phyloP scores from a whole-genome alignment of 1,140 invertebrate genomes.

The Choristoneura fumiferana region DNA sequence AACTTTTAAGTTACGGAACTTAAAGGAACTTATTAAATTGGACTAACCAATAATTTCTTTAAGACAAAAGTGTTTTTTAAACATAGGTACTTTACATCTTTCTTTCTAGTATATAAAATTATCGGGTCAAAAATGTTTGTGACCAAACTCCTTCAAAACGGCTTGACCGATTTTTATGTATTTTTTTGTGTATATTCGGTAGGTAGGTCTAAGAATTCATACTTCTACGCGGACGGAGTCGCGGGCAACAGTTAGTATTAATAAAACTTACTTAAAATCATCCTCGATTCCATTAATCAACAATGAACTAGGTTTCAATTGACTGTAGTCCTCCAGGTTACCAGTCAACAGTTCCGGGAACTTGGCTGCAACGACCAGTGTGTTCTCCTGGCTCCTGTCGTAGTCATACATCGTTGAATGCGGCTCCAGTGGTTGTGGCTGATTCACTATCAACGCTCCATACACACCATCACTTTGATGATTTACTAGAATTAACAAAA shows the following conservation, averaged over 20 bases:
- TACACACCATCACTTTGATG: constrained; percentile 90
- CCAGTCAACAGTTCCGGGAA: constrained; percentile 52
- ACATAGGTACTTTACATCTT: too few species aligned
- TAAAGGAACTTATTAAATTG: too few species aligned
- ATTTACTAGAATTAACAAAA: constrained; percentile 59
- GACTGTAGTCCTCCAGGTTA: constrained; percentile 44
- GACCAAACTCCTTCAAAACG: too few species aligned
- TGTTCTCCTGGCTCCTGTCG: constrained; percentile 77
- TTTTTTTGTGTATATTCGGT: too few species aligned
- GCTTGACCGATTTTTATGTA: too few species aligned
- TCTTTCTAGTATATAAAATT: too few species aligned
- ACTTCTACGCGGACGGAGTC: too few species aligned
- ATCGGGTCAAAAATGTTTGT: too few species aligned
- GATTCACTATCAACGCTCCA: constrained; percentile 86
- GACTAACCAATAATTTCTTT: too few species aligned
- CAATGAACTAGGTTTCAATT: constrained; percentile 39
- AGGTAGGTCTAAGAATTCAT: too few species aligned
- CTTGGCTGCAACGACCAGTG: constrained; percentile 52
- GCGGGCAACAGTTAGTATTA: background rate
- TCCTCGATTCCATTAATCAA: constrained; percentile 50
- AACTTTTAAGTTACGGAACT: too few species aligned
- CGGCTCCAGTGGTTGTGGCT: constrained; percentile 81
- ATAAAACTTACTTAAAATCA: constrained; percentile 49
- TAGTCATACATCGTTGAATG: constrained; percentile 83
- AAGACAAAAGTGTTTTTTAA: too few species aligned